Evolutionary conservation across 1,140 invertebrate species (phyloP), one percentile per base, ranked within the genome.

Genomic region (Euwallacea fornicatus): DNA sequence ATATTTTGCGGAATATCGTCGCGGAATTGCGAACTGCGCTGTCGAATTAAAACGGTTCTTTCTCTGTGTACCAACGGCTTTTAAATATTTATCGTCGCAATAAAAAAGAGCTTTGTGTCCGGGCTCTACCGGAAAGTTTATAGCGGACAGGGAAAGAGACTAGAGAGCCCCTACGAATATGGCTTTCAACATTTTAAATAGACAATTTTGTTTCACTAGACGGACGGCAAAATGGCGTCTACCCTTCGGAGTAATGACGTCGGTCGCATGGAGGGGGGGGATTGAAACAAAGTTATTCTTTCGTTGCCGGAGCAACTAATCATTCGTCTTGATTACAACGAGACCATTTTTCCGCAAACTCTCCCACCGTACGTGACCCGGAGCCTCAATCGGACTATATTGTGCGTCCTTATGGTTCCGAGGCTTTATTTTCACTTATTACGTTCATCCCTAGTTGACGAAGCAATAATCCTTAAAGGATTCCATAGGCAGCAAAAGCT

Each of bases 281-380:
- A 21, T 13, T 50, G 46, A 50, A 50, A 50, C 46, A 65, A 63
- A 65, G 16, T 67, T 55, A 56, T 53, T 67, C 21, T 56, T 62
- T 42, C 42, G 69, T 71, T 65, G 62, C 61, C 53, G n/a, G 15
- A 59, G 54, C 53, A 63, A 69, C 67, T 69, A 69, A 69, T 69
- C 67, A 69, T 69, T 69, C 60, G 59, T 63, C 67, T 69, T 69
- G 67, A 69, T 69, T 69, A 69, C 59, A 50, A 42, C 67, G 59
- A 61, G 56, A 69, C 67, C 67, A 69, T 69, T 69, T 69, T 69
- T 69, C 67, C 59, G 42, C 59, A 69, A 69, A 69, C 59, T 63
- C 67, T 53, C 67, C 67, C 67, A 55, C 15, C 21, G 60, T 62
- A 69, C 67, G 67, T 69, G 67, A 69, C 21, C 67, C 21, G 50